Percentiles rank a stretch among this genome's conserved stretches.
Evolutionary conservation across 2,888 invertebrate genomes (phyloP).

Genomic region (Callimorpha dominula): DNA sequence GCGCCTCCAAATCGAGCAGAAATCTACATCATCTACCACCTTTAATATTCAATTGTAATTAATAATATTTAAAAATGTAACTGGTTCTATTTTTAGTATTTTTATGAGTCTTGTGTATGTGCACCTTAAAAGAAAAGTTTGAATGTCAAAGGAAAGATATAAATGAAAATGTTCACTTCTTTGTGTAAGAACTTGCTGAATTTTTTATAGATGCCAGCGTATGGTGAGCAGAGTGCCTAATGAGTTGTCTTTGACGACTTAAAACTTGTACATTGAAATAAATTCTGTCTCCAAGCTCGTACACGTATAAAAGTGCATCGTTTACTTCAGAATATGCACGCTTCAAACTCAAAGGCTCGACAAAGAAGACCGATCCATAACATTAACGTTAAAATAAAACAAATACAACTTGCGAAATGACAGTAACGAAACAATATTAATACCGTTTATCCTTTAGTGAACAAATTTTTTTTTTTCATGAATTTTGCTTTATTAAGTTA

Average conservation of each 20-base stretch:
- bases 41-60: not conserved
- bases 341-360: constrained; percentile 11
- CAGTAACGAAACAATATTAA: too few species aligned
- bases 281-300: constrained; percentile 52
- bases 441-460: too few species aligned
- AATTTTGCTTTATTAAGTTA: too few species aligned
- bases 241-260: constrained; percentile 73
- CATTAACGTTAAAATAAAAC: constrained; percentile 28
- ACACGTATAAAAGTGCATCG: constrained; percentile 44
- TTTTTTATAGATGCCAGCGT: constrained; percentile 71
- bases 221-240: constrained; percentile 73
- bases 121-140: constrained; percentile 67
- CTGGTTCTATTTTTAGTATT: constrained; percentile 14
- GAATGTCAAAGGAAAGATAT: constrained; percentile 71
- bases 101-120: constrained; percentile 55
- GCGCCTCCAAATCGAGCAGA: not conserved
- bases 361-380: constrained; percentile 23
- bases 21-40: not conserved
- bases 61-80: not conserved
- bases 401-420: constrained; percentile 19
- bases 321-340: constrained; percentile 27
- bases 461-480: too few species aligned
- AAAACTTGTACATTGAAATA: constrained; percentile 64
- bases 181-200: constrained; percentile 67
- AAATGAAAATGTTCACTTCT: constrained; percentile 65